Evolutionary conservation across 2,113 vertebrate species (phyloP).

Genomic region (Smithornis capensis): DNA sequence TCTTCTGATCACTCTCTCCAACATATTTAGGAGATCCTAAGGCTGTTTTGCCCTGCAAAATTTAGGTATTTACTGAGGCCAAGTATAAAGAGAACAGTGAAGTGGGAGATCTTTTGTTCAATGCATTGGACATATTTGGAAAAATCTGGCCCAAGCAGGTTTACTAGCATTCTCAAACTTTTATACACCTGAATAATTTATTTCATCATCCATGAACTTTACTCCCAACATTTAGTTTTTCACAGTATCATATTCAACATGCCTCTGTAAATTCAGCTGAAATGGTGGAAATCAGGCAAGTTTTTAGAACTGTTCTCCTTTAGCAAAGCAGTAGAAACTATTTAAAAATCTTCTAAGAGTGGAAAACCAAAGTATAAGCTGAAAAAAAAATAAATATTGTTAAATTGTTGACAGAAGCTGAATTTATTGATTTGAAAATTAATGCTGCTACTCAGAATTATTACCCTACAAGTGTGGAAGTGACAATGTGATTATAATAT

Average conservation of each 20-base stretch:
- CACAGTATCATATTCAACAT: not conserved
- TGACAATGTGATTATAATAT: not conserved
- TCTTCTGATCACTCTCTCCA: not conserved
- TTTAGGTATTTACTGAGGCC: not conserved
- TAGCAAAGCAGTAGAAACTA: not conserved
- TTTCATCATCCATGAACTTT: not conserved
- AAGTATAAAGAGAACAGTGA: not conserved
- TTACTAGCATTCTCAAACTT: not conserved
- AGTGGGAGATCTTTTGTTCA: not conserved
- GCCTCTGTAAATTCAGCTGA: not conserved
- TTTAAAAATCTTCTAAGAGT: not conserved
- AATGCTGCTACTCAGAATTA: not conserved
- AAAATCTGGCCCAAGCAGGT: not conserved
- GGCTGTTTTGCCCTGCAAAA: not conserved
- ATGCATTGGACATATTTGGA: not conserved
- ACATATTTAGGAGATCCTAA: not conserved
- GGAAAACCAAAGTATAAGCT: not conserved
- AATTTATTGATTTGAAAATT: not conserved
- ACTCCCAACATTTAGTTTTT: not conserved
- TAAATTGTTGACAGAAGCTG: not conserved
- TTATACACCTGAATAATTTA: not conserved
- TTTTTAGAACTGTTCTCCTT: not conserved
- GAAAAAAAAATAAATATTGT: not conserved
- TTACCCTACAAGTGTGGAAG: not conserved
- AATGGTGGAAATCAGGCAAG: not conserved